phyloP scores from a whole-genome alignment of 2,797 vertebrate genomes.

The Lithobates sylvaticus region DNA sequence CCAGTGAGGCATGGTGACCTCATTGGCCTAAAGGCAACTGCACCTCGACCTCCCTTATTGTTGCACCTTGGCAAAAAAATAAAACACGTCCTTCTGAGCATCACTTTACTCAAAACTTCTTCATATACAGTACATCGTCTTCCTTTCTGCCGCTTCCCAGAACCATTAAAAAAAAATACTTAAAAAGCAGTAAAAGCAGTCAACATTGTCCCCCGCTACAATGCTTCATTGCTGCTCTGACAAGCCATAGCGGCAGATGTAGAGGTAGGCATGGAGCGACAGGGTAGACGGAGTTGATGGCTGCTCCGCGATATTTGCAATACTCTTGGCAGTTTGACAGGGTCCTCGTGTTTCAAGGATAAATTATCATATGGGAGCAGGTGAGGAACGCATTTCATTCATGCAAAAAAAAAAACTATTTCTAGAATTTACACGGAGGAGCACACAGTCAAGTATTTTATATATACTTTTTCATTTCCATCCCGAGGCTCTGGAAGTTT shows the following conservation, averaged over 20 bases:
- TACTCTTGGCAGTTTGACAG: conserved; percentile 40
- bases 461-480: neutral
- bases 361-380: conserved; percentile 19
- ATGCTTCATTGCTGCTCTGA: conserved; percentile 49
- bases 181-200: conserved; percentile 17
- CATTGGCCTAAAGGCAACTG: too few relatives aligned
- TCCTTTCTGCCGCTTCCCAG: neutral
- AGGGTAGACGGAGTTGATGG: conserved; percentile 27
- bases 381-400: neutral
- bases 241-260: conserved; percentile 34
- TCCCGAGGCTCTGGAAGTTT: neutral
- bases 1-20: too few relatives aligned
- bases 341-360: conserved; percentile 28
- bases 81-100: neutral
- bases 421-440: neutral
- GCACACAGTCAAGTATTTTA: neutral
- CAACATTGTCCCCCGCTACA: neutral
- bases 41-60: too few relatives aligned
- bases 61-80: too few relatives aligned
- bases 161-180: conserved; percentile 16
- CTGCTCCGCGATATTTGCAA: conserved; percentile 10
- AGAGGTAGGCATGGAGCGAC: conserved; percentile 31
- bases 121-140: too few relatives aligned
- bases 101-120: neutral
- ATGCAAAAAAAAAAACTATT: neutral